Base-by-base conservation (phyloP, 2,888 invertebrate genomes). In the Ryuthela nishihirai region DNA sequence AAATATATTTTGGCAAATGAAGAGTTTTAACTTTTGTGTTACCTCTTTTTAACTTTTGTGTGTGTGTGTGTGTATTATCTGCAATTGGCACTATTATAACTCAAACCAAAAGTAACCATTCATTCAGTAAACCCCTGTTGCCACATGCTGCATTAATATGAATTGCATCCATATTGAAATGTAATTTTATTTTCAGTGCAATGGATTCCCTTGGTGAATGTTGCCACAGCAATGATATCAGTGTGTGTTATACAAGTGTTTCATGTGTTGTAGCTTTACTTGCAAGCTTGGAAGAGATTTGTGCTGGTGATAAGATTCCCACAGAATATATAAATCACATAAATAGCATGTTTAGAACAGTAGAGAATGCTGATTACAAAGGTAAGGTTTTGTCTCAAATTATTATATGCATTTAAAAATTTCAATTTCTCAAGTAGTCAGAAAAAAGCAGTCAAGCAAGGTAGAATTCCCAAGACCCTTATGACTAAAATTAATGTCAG, bases 121-220 rank as follows among this genome's bases (percentile, higher is more conserved):
- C n/a, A n/a, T n/a, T n/a, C n/a, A n/a, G n/a, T n/a, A n/a, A n/a
- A n/a, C n/a, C n/a, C n/a, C n/a, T n/a, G n/a, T n/a, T n/a, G n/a
- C n/a, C n/a, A n/a, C n/a, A n/a, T n/a, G n/a, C n/a, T n/a, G n/a
- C n/a, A n/a, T n/a, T n/a, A n/a, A n/a, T n/a, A n/a, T n/a, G n/a
- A n/a, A n/a, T n/a, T n/a, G n/a, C n/a, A n/a, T n/a, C n/a, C n/a
- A n/a, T n/a, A n/a, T n/a, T n/a, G 17, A 17, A 18, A 17, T 20
- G 10, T 49, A 20, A 21, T 41, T 39, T 46, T 25, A 43, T 36
- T 73, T 73, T 17, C 69, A 88, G 93, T 69, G 85, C 91, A 67
- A 88, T 93, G 82, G 93, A 94, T 71, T 89, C 91, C 0, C 86
- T 93, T 72, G 90, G 92, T 75, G 93, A 94, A 75, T 89, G 90